Base-by-base conservation (phyloP, 2,888 invertebrate species). In the Sycophila texana region DNA sequence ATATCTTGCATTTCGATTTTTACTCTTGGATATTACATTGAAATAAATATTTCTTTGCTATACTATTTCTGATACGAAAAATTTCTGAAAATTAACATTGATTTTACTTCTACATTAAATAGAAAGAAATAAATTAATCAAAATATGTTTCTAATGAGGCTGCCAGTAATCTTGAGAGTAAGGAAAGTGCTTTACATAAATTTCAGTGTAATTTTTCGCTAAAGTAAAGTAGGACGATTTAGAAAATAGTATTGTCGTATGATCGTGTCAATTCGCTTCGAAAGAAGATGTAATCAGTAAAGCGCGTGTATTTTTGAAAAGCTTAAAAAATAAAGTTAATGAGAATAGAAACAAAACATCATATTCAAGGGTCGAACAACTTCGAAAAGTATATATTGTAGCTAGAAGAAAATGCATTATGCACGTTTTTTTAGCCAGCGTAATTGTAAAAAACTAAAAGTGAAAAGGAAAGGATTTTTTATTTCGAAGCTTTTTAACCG, bases 241-340 rank as follows among this genome's bases (percentile, higher is more conserved):
- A 75, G 53, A 58, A 72, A 74, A 30, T 67, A 66, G 63, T 51
- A 66, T 14, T 75, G 30, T 81, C 67, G 61, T 75, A 55, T 58
- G 30, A 78, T 63, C 67, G 47, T 78, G 78, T 78, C 78, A 78
- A 81, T 81, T 81, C 51, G 75, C 72, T 78, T 78, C 60, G 57
- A 57, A 75, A 77, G 55, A 53, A 63, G 73, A 77, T 55, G 26
- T 74, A 77, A 68, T 20, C 58, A 66, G 26, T 57, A 77, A 77
- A 80, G 57, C 51, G 75, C 78, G 71, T 67, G 58, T 81, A 77
- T 81, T 81, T 81, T 81, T 81, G 77, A 81, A 77, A 74, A 77
- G 74, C 71, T 74, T 81, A 53, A 51, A 20, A 63, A 73, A 10
- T 72, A 20, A 66, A 77, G 39, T 60, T 77, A 75, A 26, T 13